Evolutionary conservation across 1,140 invertebrate species (phyloP).

Genomic region (Scaptomyza pallida): DNA sequence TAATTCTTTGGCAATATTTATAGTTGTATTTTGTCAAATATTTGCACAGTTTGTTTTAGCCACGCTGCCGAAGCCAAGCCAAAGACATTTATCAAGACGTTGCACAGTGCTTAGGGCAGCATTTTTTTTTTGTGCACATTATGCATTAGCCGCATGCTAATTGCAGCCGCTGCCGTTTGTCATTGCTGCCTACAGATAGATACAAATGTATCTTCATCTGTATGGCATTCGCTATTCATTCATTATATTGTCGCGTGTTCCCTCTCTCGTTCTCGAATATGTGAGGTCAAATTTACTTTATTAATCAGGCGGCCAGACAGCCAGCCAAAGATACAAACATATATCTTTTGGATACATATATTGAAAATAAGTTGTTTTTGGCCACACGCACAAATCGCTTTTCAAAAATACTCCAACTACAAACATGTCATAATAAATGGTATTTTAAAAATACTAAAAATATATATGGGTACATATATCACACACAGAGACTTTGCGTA

Average conservation of each 20-base stretch:
- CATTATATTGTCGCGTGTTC: slow-evolving; percentile 75
- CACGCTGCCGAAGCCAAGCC: slow-evolving; percentile 74
- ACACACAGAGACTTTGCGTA: neutral
- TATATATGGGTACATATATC: slow-evolving; percentile 4
- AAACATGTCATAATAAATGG: slow-evolving; percentile 35
- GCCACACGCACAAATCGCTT: slow-evolving; percentile 45
- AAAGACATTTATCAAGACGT: slow-evolving; percentile 77
- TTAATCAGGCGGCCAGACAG: slow-evolving; percentile 57
- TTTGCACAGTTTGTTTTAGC: slow-evolving; percentile 79
- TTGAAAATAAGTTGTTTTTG: slow-evolving; percentile 46
- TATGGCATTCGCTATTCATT: slow-evolving; percentile 56
- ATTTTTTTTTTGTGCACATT: neutral
- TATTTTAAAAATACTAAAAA: slow-evolving; percentile 32
- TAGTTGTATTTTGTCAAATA: slow-evolving; percentile 83
- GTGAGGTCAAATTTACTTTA: slow-evolving; percentile 82
- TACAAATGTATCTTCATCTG: slow-evolving; percentile 15
- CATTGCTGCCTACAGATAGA: slow-evolving; percentile 25
- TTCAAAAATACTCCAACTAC: slow-evolving; percentile 5
- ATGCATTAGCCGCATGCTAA: slow-evolving; percentile 49
- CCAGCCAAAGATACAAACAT: slow-evolving; percentile 60
- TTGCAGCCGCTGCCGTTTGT: slow-evolving; percentile 71
- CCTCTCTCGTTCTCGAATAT: slow-evolving; percentile 30
- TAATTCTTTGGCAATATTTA: slow-evolving; percentile 83
- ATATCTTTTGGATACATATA: slow-evolving; percentile 59
- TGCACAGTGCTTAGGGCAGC: slow-evolving; percentile 3